phyloP scores from a whole-genome alignment of 2,113 vertebrate genomes.

The Seriola aureovittata region DNA sequence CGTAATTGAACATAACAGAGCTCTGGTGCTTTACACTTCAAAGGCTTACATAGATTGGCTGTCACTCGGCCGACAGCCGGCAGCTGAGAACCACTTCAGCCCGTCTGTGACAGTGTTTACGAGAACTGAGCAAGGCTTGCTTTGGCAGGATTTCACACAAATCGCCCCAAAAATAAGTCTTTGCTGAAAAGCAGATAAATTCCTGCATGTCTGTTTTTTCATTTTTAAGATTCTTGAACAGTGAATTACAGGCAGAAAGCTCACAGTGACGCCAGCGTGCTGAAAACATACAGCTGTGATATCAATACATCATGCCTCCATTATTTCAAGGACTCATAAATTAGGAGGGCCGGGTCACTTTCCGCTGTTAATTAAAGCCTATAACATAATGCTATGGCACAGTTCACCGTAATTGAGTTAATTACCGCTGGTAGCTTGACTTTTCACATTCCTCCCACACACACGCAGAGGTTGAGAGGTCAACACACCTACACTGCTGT shows the following conservation, averaged over 20 bases:
- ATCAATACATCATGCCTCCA: constrained; percentile 11
- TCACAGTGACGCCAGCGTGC: constrained; percentile 2
- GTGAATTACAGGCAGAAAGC: constrained; percentile 2
- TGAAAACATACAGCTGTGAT: constrained; percentile 31
- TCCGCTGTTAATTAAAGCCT: constrained; percentile 46
- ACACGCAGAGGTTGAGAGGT: constrained; percentile 19
- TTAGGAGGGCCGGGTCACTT: constrained; percentile 40
- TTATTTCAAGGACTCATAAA: constrained; percentile 54
- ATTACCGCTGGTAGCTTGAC: constrained; percentile 50
- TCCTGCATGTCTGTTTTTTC: constrained; percentile 1
- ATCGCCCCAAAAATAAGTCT: constrained; percentile 19
- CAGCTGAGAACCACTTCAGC: constrained; percentile 74
- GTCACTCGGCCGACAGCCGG: constrained; percentile 69
- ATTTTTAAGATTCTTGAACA: not conserved
- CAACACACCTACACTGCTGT: constrained; percentile 32
- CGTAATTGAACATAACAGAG: constrained; percentile 58
- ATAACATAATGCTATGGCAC: constrained; percentile 36
- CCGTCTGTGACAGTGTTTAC: constrained; percentile 16
- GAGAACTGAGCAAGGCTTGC: not conserved
- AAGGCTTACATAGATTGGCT: constrained; percentile 69
- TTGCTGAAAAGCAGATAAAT: constrained; percentile 12
- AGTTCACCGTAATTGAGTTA: constrained; percentile 61
- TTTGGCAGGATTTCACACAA: constrained; percentile 43
- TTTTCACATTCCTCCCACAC: constrained; percentile 49
- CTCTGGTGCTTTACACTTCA: constrained; percentile 76